Conservation (phyloP, 2,888 invertebrate species). For the Cryptosula pallasiana region DNA sequence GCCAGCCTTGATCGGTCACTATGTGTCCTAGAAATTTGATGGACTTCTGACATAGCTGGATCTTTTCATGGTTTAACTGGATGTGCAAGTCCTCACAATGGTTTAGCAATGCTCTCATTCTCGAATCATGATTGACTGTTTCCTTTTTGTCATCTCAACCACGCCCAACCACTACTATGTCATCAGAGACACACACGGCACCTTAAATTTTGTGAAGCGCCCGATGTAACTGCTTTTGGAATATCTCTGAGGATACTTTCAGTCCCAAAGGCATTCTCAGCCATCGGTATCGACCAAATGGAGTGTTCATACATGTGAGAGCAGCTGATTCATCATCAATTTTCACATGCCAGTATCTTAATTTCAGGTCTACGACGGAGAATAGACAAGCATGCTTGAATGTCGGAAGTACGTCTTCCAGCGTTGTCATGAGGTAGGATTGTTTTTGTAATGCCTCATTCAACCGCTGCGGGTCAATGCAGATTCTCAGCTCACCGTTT, state of each 20-base stretch:
- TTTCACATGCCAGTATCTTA: background rate
- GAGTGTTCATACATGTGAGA: background rate
- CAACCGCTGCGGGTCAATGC: background rate
- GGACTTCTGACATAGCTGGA: no score
- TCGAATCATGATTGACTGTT: no score
- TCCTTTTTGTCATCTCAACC: no score
- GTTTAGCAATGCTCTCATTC: no score
- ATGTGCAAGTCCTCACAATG: no score
- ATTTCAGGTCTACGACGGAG: background rate
- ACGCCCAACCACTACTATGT: background rate
- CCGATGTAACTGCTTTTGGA: background rate
- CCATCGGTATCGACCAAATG: background rate
- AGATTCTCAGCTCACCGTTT: background rate
- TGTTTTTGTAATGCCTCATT: background rate
- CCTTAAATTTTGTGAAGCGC: background rate
- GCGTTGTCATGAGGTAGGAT: background rate
- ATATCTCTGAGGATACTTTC: background rate
- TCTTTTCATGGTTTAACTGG: no score
- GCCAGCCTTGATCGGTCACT: no score
- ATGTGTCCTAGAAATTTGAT: no score
- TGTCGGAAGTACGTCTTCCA: background rate
- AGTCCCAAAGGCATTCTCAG: background rate
- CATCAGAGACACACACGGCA: background rate
- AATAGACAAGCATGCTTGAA: background rate
- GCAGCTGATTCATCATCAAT: background rate